Percentiles rank a stretch among this genome's conserved stretches.
phyloP scores from a whole-genome alignment of 2,113 vertebrate species.

The Phylloscopus whistleri region DNA sequence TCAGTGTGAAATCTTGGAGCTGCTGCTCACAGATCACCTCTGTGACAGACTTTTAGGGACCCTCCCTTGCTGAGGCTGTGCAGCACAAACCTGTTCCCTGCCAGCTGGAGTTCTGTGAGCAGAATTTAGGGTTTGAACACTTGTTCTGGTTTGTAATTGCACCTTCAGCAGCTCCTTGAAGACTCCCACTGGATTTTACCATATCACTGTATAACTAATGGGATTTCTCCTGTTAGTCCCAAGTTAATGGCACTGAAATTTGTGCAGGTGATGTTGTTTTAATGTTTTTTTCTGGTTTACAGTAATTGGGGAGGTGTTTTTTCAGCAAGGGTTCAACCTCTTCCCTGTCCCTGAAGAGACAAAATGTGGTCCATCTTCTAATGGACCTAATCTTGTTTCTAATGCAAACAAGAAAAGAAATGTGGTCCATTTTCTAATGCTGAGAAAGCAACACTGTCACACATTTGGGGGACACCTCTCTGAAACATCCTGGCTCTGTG shows the following conservation, averaged over 20 bases:
- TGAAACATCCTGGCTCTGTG: neutral
- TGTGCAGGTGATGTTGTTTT: neutral
- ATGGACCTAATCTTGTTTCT: no score
- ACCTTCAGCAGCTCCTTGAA: neutral
- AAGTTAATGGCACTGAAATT: neutral
- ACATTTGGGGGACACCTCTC: neutral
- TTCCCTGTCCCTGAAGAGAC: neutral
- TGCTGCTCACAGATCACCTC: neutral
- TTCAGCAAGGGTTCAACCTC: neutral
- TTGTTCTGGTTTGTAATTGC: neutral
- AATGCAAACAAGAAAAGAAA: neutral
- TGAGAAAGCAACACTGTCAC: neutral
- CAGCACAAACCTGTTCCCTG: neutral
- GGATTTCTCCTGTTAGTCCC: neutral
- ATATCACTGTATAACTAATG: neutral
- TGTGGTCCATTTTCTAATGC: neutral
- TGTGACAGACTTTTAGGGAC: neutral
- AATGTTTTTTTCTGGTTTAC: neutral
- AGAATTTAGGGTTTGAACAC: neutral
- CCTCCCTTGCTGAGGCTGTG: neutral
- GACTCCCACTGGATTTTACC: neutral
- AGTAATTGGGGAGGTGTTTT: neutral
- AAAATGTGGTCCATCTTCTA: neutral
- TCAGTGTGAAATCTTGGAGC: neutral
- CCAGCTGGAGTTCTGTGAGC: neutral